These are phyloP conservation scores for Aproaerema taeniolella DNA, from an alignment of 2,888 invertebrate species.

Conservation along the genomic window DNA sequence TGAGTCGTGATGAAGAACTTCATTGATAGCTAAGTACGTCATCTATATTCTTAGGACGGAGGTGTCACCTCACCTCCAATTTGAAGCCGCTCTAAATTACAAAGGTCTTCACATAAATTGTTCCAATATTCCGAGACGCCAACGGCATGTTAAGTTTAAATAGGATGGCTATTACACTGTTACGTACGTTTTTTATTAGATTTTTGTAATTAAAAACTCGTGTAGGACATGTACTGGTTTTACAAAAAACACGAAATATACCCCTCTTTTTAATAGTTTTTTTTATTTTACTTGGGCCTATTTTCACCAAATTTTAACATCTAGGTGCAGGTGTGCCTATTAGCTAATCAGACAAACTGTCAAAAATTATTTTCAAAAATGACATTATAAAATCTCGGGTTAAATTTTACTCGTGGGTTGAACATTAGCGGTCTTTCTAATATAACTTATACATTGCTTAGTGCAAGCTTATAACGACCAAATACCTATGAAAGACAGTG, in stretches of 20 bases:
- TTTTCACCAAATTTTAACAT: background rate
- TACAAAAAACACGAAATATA: background rate
- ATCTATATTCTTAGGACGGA: conserved; percentile 50
- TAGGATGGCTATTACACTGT: conserved; percentile 40
- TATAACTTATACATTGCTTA: too few species aligned
- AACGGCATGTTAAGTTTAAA: conserved; percentile 63
- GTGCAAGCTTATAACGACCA: too few species aligned
- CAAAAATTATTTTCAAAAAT: too few species aligned
- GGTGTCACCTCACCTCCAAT: conserved; percentile 69
- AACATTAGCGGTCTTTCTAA: too few species aligned
- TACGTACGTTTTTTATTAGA: background rate
- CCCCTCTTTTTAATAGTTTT: background rate
- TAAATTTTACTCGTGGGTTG: too few species aligned
- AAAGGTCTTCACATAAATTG: conserved; percentile 73
- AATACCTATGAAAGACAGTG: too few species aligned
- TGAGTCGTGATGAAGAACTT: too few species aligned
- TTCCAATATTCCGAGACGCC: conserved; percentile 69
- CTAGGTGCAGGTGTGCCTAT: background rate
- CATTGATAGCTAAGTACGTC: conserved; percentile 20
- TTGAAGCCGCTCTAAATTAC: conserved; percentile 71
- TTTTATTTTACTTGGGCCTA: background rate
- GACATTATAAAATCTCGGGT: too few species aligned
- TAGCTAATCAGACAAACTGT: too few species aligned
- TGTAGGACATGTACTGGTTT: background rate
- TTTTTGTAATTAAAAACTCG: background rate